Evolutionary conservation across 2,113 vertebrate genomes (phyloP).

Genomic region (Apodemus sylvaticus): DNA sequence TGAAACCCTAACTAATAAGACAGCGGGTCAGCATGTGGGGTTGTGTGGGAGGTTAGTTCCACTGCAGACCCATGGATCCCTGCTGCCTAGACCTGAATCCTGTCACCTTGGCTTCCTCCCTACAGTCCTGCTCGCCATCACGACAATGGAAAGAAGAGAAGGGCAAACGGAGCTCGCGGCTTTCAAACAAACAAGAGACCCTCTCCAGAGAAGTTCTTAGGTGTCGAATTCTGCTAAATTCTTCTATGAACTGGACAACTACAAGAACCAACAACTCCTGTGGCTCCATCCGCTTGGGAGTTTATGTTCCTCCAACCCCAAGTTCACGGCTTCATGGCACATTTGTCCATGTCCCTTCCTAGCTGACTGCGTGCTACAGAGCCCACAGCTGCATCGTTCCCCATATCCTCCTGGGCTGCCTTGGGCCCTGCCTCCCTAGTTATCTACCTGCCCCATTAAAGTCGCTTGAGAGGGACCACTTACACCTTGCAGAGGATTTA

Average conservation of each 20-base stretch:
- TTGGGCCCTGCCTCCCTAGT: not conserved
- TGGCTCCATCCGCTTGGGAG: not conserved
- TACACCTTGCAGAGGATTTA: not conserved
- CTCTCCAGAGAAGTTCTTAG: not conserved
- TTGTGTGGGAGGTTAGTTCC: not conserved
- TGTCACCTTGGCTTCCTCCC: not conserved
- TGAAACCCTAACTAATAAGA: too few species aligned
- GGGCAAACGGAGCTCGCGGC: not conserved
- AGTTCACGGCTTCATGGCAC: not conserved
- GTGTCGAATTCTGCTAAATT: not conserved
- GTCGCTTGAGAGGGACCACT: not conserved
- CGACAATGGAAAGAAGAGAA: not conserved
- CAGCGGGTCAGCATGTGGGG: too few species aligned
- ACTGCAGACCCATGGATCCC: not conserved
- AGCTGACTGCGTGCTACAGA: not conserved
- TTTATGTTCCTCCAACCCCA: not conserved
- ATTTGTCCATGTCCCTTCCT: not conserved
- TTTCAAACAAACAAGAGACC: not conserved
- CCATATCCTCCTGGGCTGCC: not conserved
- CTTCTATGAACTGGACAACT: not conserved
- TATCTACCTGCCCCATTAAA: not conserved
- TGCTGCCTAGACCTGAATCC: not conserved
- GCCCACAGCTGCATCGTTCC: not conserved
- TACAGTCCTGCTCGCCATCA: not conserved
- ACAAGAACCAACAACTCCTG: not conserved